Percentiles rank a stretch among this genome's conserved stretches.
These are phyloP conservation scores for Graptemys geographica DNA, from an alignment of 2,797 vertebrate species.

Conservation along the genomic window DNA sequence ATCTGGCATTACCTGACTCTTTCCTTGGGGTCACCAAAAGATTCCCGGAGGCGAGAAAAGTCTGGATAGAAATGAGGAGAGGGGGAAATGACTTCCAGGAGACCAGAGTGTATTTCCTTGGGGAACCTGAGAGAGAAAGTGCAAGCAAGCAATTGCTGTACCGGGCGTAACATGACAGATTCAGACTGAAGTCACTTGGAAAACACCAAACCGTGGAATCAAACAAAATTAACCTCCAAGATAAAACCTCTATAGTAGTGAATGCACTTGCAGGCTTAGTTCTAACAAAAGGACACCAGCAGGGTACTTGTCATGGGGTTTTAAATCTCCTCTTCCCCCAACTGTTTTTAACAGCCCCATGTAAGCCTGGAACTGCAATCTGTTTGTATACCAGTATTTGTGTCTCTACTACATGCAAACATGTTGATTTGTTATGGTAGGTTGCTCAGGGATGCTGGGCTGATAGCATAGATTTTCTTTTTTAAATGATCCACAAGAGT, in stretches of 20 bases:
- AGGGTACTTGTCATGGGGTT: not conserved
- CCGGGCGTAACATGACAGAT: not conserved
- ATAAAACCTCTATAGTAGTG: not conserved
- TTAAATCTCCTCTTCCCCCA: not conserved
- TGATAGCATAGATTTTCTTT: not conserved
- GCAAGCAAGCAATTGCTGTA: slow-evolving; percentile 30
- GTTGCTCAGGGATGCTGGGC: not conserved
- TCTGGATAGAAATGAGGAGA: slow-evolving; percentile 97
- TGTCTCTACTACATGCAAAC: not conserved
- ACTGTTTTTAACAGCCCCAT: not conserved
- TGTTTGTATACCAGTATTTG: not conserved
- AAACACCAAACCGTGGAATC: slow-evolving; percentile 10
- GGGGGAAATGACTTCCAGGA: slow-evolving; percentile 96
- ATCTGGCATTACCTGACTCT: slow-evolving; percentile 90
- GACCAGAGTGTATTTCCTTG: slow-evolving; percentile 93
- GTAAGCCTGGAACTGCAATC: not conserved
- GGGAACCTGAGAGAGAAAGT: slow-evolving; percentile 86
- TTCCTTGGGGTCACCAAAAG: slow-evolving; percentile 97
- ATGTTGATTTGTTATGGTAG: not conserved
- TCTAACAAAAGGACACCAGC: not conserved
- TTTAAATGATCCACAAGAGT: not conserved
- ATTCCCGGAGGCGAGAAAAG: slow-evolving; percentile 94
- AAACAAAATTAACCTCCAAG: not conserved
- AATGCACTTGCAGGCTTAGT: not conserved
- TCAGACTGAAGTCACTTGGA: not conserved